Percentiles rank a stretch among this genome's conserved stretches.
Conservation (phyloP, 2,888 invertebrate species). For the Agrilus biguttatus region DNA sequence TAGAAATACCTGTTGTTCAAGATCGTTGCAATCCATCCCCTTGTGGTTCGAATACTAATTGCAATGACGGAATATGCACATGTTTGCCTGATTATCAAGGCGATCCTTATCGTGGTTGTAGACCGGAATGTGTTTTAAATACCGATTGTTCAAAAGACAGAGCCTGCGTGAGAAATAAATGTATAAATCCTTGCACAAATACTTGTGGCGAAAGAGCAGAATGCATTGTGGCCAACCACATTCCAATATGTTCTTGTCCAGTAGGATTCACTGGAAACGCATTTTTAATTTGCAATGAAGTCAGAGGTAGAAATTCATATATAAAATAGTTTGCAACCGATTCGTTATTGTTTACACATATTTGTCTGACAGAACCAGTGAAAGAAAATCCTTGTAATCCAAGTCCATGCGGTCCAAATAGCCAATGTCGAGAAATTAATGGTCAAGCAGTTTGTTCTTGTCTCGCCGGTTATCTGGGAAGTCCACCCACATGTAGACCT, state of each 20-base stretch:
- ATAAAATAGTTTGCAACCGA: background rate
- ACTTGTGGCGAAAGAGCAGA: conserved; percentile 58
- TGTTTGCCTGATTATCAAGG: conserved; percentile 67
- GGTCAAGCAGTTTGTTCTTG: conserved; percentile 61
- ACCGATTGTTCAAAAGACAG: conserved; percentile 46
- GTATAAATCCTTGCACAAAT: conserved; percentile 49
- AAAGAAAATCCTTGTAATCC: conserved; percentile 49
- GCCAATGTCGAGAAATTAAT: conserved; percentile 59
- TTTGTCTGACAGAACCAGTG: conserved; percentile 25
- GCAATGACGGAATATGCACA: conserved; percentile 63
- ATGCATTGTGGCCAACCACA: conserved; percentile 59
- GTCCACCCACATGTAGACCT: conserved; percentile 64
- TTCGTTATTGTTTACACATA: background rate
- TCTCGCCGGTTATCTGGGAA: conserved; percentile 54
- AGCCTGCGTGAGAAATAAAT: conserved; percentile 53
- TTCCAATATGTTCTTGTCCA: conserved; percentile 59
- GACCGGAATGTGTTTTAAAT: conserved; percentile 57
- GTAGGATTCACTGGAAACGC: conserved; percentile 54
- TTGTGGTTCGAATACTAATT: conserved; percentile 72
- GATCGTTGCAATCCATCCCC: conserved; percentile 65
- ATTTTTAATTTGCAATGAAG: conserved; percentile 41
- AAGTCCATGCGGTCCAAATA: conserved; percentile 66
- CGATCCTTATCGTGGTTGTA: conserved; percentile 56
- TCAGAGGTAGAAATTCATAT: conserved; percentile 23
- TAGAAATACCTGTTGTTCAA: conserved; percentile 19